phyloP scores from a whole-genome alignment of 2,888 invertebrate species.

The Brachypalpus laphriformis region DNA sequence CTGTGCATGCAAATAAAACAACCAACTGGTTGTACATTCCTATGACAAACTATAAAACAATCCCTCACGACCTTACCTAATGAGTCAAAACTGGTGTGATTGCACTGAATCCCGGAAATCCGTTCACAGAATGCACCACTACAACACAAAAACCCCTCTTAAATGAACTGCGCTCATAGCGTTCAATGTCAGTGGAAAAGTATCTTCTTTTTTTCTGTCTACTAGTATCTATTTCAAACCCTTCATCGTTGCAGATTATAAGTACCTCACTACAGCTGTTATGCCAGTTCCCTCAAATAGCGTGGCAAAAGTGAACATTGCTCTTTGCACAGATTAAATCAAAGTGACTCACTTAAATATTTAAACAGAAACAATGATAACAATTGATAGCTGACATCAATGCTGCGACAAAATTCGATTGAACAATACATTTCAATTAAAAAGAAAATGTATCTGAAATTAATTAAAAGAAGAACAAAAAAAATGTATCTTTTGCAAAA shows the following conservation, averaged over 20 bases:
- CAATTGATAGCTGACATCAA: conserved; percentile 2
- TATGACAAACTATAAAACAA: conserved; percentile 12
- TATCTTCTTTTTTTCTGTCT: not conserved
- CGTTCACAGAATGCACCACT: conserved; percentile 5
- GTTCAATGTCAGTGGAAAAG: conserved; percentile 3
- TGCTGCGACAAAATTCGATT: not conserved
- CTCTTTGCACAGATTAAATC: conserved; percentile 22
- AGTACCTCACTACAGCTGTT: not conserved
- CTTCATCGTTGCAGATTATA: conserved; percentile 15
- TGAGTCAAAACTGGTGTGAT: conserved; percentile 16
- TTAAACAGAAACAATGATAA: conserved; percentile 11
- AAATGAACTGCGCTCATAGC: conserved; percentile 18
- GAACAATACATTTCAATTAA: not conserved
- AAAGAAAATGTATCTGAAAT: not conserved
- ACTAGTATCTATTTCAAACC: conserved; percentile 36
- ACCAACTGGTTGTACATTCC: not conserved
- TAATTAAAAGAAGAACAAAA: not conserved
- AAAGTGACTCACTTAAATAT: conserved; percentile 43
- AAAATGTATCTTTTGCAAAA: not conserved
- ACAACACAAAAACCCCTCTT: conserved; percentile 27
- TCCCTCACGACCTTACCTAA: conserved; percentile 39
- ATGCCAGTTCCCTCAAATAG: not conserved
- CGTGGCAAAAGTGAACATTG: not conserved
- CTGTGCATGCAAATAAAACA: too few relatives aligned
- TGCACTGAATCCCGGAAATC: conserved; percentile 62